phyloP scores from a whole-genome alignment of 1,140 invertebrate species.

The Leptinotarsa texana region DNA sequence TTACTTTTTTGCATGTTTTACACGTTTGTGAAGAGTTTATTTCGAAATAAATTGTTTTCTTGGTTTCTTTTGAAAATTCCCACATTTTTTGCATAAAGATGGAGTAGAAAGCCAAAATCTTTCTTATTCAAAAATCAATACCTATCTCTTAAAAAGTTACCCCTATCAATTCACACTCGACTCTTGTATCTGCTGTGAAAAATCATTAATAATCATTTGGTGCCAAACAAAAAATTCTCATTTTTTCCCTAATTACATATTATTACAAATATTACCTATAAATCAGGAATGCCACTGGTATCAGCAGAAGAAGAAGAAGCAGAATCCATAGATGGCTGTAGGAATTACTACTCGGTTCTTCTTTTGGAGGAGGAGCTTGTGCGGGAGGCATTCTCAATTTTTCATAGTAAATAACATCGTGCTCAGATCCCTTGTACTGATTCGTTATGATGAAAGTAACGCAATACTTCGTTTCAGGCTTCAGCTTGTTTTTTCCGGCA shows the following conservation, averaged over 20 bases:
- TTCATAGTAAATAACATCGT: conserved; percentile 45
- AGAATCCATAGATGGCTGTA: conserved; percentile 40
- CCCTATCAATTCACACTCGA: too few species aligned
- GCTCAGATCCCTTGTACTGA: conserved; percentile 38
- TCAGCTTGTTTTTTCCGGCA: conserved; percentile 30
- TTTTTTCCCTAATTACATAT: not conserved
- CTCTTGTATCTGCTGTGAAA: too few species aligned
- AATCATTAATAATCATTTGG: too few species aligned
- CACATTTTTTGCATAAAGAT: too few species aligned
- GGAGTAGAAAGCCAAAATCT: too few species aligned
- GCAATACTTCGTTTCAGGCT: conserved; percentile 44
- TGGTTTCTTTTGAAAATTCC: too few species aligned
- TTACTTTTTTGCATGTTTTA: too few species aligned
- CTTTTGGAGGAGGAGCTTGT: conserved; percentile 10
- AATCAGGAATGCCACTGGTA: conserved; percentile 40
- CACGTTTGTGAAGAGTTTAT: too few species aligned
- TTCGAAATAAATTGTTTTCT: too few species aligned
- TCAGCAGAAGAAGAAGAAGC: conserved; percentile 37
- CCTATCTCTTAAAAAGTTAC: too few species aligned
- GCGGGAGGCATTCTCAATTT: conserved; percentile 32
- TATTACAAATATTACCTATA: conserved; percentile 34
- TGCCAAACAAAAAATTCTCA: not conserved
- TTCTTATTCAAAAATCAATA: too few species aligned
- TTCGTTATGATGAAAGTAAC: conserved; percentile 46
- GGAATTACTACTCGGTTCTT: not conserved